phyloP scores from a whole-genome alignment of 2,797 vertebrate genomes.

The Bufotes viridis region DNA sequence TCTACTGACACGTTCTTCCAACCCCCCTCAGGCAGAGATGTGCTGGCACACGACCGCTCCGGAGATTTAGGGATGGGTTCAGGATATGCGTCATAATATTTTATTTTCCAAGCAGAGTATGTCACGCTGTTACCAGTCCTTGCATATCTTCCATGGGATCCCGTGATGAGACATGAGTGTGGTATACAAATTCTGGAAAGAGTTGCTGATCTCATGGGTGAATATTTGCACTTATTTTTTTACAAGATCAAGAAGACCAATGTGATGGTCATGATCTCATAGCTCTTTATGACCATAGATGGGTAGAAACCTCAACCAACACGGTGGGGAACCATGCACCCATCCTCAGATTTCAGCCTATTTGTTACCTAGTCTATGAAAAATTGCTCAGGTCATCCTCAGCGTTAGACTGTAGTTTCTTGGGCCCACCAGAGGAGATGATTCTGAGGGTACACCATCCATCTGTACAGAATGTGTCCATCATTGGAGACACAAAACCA shows the following conservation, averaged over 20 bases:
- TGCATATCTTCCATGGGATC: constrained; percentile 34
- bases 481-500: too few relatives aligned
- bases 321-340: background rate
- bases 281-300: background rate
- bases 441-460: too few relatives aligned
- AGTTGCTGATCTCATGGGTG: background rate
- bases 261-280: background rate
- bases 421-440: too few relatives aligned
- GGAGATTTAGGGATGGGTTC: constrained; percentile 37
- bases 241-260: background rate
- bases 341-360: background rate
- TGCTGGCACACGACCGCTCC: constrained; percentile 31
- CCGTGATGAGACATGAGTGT: background rate
- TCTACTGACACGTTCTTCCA: constrained; percentile 4
- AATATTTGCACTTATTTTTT: background rate
- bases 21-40: constrained; percentile 34
- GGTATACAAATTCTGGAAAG: background rate
- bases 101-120: constrained; percentile 43
- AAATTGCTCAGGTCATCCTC: too few relatives aligned
- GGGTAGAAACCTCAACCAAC: background rate
- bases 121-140: constrained; percentile 46
- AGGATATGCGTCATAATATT: constrained; percentile 43
- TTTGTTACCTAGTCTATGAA: background rate
- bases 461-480: too few relatives aligned
- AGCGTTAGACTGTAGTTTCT: too few relatives aligned